A percentile compares a stretch with the other conserved stretches of the same genome.
Conservation (phyloP, 2,113 vertebrate genomes). For the Gnathonemus echidnorhynchus region DNA sequence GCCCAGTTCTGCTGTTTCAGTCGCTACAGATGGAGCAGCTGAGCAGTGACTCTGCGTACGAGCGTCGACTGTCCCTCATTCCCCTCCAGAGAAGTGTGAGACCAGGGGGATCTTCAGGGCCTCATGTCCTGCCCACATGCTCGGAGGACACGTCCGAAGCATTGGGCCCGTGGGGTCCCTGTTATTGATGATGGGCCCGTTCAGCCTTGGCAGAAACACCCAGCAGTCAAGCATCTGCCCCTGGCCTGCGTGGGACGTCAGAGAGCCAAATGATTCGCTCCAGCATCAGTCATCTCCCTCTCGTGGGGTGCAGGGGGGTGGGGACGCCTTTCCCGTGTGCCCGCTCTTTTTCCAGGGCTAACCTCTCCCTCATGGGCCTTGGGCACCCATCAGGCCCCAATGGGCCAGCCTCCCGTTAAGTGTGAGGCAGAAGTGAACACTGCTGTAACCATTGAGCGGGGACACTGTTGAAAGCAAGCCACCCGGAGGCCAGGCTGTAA, state of each 20-base stretch:
- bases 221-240: conserved; percentile 73
- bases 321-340: conserved; percentile 30
- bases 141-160: background rate
- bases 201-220: conserved; percentile 58
- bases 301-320: conserved; percentile 9
- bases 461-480: conserved; percentile 57
- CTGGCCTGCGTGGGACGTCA: conserved; percentile 49
- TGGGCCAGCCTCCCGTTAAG: conserved; percentile 44
- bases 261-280: background rate
- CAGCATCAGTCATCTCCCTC: conserved; percentile 43
- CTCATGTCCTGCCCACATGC: background rate
- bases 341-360: conserved; percentile 45
- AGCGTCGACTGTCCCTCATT: background rate
- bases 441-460: conserved; percentile 68
- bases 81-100: background rate
- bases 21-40: conserved; percentile 47
- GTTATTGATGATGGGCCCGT: conserved; percentile 54
- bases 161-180: conserved; percentile 15
- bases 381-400: conserved; percentile 55
- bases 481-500: conserved; percentile 53
- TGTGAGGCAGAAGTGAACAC: conserved; percentile 50
- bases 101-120: background rate
- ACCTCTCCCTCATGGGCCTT: conserved; percentile 51
- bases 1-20: conserved; percentile 58
- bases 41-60: conserved; percentile 34